These are phyloP conservation scores for Stenichneumon culpator DNA, from an alignment of 2,888 invertebrate genomes.

Conservation along the genomic window DNA sequence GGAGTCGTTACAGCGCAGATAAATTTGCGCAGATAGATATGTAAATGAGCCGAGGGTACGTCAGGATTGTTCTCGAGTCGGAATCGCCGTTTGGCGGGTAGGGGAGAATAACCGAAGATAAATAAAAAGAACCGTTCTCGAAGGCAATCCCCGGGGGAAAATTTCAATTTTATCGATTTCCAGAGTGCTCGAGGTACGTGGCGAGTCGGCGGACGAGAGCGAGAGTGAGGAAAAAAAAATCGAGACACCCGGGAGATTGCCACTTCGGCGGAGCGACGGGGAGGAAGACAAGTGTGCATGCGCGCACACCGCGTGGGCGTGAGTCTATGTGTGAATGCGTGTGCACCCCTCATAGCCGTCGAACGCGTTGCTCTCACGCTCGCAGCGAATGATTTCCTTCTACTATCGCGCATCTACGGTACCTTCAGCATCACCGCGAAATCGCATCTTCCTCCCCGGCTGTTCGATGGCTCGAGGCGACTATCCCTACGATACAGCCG, in stretches of 20 bases:
- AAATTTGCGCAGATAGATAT: too few relatives aligned
- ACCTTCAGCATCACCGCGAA: background rate
- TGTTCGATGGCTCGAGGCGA: conserved; percentile 34
- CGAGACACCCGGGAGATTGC: conserved; percentile 58
- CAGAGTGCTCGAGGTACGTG: background rate
- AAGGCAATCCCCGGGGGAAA: conserved; percentile 49
- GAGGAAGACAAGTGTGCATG: background rate
- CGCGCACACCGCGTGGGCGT: too few relatives aligned
- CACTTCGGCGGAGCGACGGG: conserved; percentile 17
- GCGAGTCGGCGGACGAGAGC: background rate
- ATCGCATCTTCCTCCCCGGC: conserved; percentile 42
- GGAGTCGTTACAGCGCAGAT: too few relatives aligned
- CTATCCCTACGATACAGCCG: background rate
- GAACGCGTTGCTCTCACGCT: conserved; percentile 27
- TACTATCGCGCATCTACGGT: background rate
- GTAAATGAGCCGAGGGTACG: background rate
- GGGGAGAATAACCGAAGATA: conserved; percentile 37
- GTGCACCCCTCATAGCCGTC: conserved; percentile 1
- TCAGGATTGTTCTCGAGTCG: background rate
- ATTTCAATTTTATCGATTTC: conserved; percentile 64
- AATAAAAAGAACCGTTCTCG: conserved; percentile 34
- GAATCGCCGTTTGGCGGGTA: background rate
- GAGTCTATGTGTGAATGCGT: conserved; percentile 3
- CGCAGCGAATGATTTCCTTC: conserved; percentile 28
- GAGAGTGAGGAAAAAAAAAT: conserved; percentile 24